Evolutionary conservation across 2,113 vertebrate species (phyloP), one percentile per base, ranked within the genome.

Genomic region (Pomatorhinus ruficollis): DNA sequence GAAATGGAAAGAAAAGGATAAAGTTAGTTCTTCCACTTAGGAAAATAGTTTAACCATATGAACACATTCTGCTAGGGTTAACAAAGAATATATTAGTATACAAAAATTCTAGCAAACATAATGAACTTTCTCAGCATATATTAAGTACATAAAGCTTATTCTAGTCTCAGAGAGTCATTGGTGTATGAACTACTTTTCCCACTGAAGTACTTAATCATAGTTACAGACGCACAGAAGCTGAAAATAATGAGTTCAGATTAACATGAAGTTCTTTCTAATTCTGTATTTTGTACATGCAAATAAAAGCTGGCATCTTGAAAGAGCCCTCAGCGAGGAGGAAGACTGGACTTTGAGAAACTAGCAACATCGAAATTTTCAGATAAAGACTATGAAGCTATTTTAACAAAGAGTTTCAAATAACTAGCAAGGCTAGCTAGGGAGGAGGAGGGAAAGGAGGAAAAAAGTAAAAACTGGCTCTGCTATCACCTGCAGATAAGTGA

Each of bases 1-100:
- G 96, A 95, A 95, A 92, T 23, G 77, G 45, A 96, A 96, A 69
- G 45, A 94, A 80, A 90, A 94, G 71, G n/a, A 96, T 40, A 91
- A 93, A 79, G 94, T 94, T 88, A 95, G 76, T 35, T 89, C 28
- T 71, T 83, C n/a, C 64, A 18, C 50, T 83, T 24, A 86, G 1
- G 2, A 44, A 56, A 91, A 69, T 0, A 45, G 22, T 69, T 90
- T 56, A 31, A 52, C 54, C 10, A 37, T 24, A 54, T 63, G 23
- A 94, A 83, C 21, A 77, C 7, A 15, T 66, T 31, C 54, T 86
- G 12, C 31, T 47, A 78, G 33, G 15, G 31, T 59, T 77, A 95
- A 77, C 31, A 80, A 89, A 47, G 13, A 66, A 94, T 66, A 81
- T 11, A 54, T 14, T 50, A 49, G 28, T 1, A 70, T 6, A 16